phyloP scores from a whole-genome alignment of 2,797 vertebrate species.

The Sylvilagus floridanus region DNA sequence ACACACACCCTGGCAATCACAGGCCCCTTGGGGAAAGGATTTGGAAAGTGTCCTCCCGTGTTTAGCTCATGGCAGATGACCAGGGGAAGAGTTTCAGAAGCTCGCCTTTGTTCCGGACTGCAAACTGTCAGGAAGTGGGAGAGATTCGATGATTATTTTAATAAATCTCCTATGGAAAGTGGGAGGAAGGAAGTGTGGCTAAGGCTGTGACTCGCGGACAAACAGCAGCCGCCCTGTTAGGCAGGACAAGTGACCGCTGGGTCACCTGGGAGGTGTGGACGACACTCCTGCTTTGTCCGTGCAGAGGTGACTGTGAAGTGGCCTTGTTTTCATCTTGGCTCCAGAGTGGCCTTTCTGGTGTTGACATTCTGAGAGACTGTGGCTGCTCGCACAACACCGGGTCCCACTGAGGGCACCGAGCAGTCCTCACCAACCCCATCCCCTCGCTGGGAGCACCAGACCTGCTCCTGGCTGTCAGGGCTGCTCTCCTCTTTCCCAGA shows the following conservation, averaged over 20 bases:
- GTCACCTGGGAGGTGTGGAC: neutral
- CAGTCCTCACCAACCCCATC: neutral
- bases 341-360: neutral
- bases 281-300: accelerated
- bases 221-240: neutral
- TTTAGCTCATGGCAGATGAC: neutral
- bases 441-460: too few species aligned
- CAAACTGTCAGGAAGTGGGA: neutral
- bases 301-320: accelerated
- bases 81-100: neutral
- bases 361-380: neutral
- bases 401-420: accelerated
- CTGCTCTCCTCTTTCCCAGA: neutral
- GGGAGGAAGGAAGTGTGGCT: neutral
- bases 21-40: neutral
- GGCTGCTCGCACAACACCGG: neutral
- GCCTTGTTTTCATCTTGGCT: neutral
- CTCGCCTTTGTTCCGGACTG: neutral
- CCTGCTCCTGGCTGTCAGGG: neutral
- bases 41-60: too few species aligned
- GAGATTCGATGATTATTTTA: neutral
- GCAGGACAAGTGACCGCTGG: neutral
- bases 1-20: neutral
- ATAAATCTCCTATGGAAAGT: neutral
- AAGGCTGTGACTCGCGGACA: neutral